A percentile compares a stretch with the other conserved stretches of the same genome.
Conservation (phyloP, 2,113 vertebrate genomes). For the Sander vitreus region DNA sequence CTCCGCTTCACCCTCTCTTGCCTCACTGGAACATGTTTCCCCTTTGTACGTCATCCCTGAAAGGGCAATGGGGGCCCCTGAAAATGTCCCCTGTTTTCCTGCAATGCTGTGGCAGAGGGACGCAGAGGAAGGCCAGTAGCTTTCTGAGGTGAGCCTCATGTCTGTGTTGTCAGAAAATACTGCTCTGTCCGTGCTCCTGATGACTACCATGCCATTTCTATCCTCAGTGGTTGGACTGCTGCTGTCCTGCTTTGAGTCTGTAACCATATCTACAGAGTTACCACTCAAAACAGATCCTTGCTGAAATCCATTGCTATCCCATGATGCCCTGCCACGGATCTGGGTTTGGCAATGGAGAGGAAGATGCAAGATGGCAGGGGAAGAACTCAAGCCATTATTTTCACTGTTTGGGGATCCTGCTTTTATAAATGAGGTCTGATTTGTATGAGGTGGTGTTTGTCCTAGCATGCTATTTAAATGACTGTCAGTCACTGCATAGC, state of each 20-base stretch:
- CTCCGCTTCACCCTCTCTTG: constrained; percentile 57
- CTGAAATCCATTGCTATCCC: constrained; percentile 60
- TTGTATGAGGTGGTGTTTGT: constrained; percentile 67
- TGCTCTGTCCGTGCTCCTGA: constrained; percentile 72
- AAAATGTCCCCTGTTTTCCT: constrained; percentile 36
- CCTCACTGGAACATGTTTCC: constrained; percentile 34
- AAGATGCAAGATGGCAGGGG: constrained; percentile 81
- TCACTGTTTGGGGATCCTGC: constrained; percentile 55
- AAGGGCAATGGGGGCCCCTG: constrained; percentile 36
- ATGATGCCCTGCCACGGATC: constrained; percentile 68
- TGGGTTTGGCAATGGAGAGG: constrained; percentile 81
- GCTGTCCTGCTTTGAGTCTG: constrained; percentile 47
- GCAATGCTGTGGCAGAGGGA: constrained; percentile 28
- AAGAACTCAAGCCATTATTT: constrained; percentile 69
- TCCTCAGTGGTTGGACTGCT: constrained; percentile 67
- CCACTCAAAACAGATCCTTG: constrained; percentile 52
- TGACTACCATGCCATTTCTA: constrained; percentile 66
- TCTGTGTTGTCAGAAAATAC: constrained; percentile 68
- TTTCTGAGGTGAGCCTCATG: constrained; percentile 56
- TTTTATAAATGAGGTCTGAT: constrained; percentile 66
- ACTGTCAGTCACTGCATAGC: constrained; percentile 68
- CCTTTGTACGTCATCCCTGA: constrained; percentile 32
- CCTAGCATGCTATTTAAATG: constrained; percentile 41
- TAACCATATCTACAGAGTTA: constrained; percentile 23
- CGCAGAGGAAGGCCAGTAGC: constrained; percentile 43